Evolutionary conservation across 1,140 invertebrate genomes (phyloP), one percentile per base, ranked within the genome.

Genomic region (Bombus affinis): DNA sequence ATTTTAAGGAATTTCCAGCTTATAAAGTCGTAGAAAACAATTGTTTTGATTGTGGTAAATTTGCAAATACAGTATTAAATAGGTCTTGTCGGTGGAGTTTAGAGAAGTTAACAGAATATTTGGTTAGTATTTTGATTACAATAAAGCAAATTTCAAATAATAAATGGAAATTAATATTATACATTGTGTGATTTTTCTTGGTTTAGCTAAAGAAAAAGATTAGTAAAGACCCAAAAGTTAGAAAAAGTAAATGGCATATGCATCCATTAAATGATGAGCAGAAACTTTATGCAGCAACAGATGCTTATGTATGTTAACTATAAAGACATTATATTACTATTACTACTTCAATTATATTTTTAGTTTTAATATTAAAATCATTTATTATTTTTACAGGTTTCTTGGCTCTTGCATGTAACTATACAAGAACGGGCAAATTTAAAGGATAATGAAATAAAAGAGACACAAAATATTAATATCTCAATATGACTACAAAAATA

Each of bases 171-270:
- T 83, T 47, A 6, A 32, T 65, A 25, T 39, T 44, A 71, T 65
- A 44, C n/a, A 44, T 57, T 65, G 1, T 10, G 12, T 65, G 5
- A 65, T 81, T 47, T 92, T 66, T 66, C 2, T 70, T 32, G 53
- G 32, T 94, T 79, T 84, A 96, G 96, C 92, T 96, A 44, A 88
- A 94, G 68, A 95, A 95, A 91, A 92, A 92, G 92, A 93, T 97
- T 85, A 95, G 94, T 86, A 97, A 97, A 92, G 94, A 95, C 92
- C 94, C 95, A 65, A 92, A 95, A 79, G 96, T 97, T 6, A 94
- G 96, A 89, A 96, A 93, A 90, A 97, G 96, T 89, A 96, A 96
- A 90, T 97, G 96, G 96, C 94, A 96, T 89, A 92, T 96, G 32
- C 92, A 96, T 53, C 96, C 96, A 8, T 93, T 97, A 68, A 95